Evolutionary conservation across 2,888 invertebrate species (phyloP), one percentile per base, ranked within the genome.

Genomic region (Boloria euphrosyne): DNA sequence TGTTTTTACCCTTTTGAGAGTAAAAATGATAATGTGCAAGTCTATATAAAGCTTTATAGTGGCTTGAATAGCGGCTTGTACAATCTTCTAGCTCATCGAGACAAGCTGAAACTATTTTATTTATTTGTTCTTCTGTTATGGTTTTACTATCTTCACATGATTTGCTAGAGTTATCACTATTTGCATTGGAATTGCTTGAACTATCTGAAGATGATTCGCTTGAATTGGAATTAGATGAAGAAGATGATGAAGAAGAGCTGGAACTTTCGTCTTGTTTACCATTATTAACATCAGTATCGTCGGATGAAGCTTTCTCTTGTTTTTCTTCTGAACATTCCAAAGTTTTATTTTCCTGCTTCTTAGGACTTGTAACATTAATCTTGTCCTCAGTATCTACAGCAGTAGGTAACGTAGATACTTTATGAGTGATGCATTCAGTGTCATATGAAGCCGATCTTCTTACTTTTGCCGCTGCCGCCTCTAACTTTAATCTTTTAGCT

Each of bases 31-130:
- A 95, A 82, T 97, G 95, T 1, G 97, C 96, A 60, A 98, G 89
- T 73, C 98, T 94, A 84, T 98, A 98, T 62, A 98, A 93, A 0
- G 98, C 97, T 88, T 98, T 98, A 84, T 98, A 98, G 86, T 98
- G 98, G 75, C 97, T 97, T 0, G 97, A 95, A 82, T 98, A 97
- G 55, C 98, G 93, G 57, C 94, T 93, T 7, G 97, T 94, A 78
- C 98, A 98, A 77, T 97, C 95, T 86, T 97, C 96, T 71, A 98
- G 87, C 43, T 97, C 97, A 78, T 94, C 93, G 16, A 97, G 85
- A 79, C 97, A 97, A 49, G 93, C 93, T 43, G 93, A 85, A 44
- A 96, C 94, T 61, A 97, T 92, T 72, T 88, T 89, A 76, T 93
- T 90, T n/a, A 93, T 93, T 79, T 94, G 93, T 54, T 92, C 92